Evolutionary conservation across 2,797 vertebrate species (phyloP), one percentile per base, ranked within the genome.

Genomic region (Garrulus glandarius): DNA sequence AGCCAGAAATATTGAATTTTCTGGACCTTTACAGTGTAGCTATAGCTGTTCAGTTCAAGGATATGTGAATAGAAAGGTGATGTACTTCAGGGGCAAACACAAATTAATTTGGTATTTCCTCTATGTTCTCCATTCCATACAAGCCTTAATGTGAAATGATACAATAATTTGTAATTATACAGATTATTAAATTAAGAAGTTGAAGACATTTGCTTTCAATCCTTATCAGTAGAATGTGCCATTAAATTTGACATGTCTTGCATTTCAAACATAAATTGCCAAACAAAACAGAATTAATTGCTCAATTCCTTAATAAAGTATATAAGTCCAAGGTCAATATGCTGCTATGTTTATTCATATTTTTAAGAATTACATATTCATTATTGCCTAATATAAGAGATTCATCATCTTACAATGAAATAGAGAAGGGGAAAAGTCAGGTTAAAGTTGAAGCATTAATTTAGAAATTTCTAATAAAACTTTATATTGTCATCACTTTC

Each of bases 241-340:
- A 61, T 92, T 94, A 91, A 93, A 89, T 15, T 50, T 91, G 67
- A 75, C 39, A 41, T 11, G 5, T 82, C 63, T 89, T 89, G n/a
- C 32, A 75, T 50, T 71, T 93, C 3, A 1, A 84, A 87, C 30
- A 79, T 56, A 93, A 95, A 85, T 79, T 93, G 15, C 22, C 52
- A 71, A 77, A 85, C 10, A 84, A 80, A 89, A 71, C n/a, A 77
- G 30, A 95, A 95, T 93, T 94, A 92, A 93, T 84, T 69, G 27
- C 43, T 87, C 19, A 50, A 52, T 82, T 89, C 22, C 72, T 90
- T 88, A 93, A 82, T 65, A 92, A 84, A 79, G 23, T 71, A 87
- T 68, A 86, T 15, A 74, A 65, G 77, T 27, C 6, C 26, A 74
- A 65, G 87, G 81, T 93, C 76, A 93, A 43, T 71, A 63, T 36